phyloP scores from a whole-genome alignment of 2,797 vertebrate species.

The Poecilia wingei region DNA sequence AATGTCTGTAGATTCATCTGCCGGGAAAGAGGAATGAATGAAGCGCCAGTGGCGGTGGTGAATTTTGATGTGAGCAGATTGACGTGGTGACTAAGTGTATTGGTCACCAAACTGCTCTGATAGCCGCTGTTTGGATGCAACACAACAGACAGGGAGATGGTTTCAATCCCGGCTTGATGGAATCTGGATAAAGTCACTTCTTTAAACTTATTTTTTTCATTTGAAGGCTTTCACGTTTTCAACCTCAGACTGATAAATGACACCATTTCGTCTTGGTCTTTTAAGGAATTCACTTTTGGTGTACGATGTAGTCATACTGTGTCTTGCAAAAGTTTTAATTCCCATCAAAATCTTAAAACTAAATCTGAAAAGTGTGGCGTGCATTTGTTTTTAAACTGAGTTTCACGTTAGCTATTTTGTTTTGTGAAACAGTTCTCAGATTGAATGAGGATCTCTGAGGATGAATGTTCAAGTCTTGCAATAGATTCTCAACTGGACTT shows the following conservation, averaged over 20 bases:
- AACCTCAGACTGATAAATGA: neutral
- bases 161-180: neutral
- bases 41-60: neutral
- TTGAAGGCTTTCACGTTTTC: neutral
- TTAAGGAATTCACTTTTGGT: neutral
- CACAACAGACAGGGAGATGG: neutral
- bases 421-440: neutral
- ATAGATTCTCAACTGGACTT: neutral
- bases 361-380: constrained; percentile 1
- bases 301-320: neutral
- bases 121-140: neutral
- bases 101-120: constrained; percentile 7
- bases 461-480: neutral
- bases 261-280: neutral
- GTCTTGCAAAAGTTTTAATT: neutral
- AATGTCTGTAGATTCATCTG: constrained; percentile 33
- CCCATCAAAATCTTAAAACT: neutral
- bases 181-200: neutral
- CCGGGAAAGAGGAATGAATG: constrained; percentile 24
- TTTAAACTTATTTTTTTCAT: neutral
- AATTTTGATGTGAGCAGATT: constrained; percentile 29
- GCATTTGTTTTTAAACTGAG: neutral
- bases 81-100: constrained; percentile 25
- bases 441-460: neutral
- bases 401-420: neutral